Evolutionary conservation across 2,888 invertebrate genomes (phyloP), one percentile per base, ranked within the genome.

Genomic region (Ischnura elegans): DNA sequence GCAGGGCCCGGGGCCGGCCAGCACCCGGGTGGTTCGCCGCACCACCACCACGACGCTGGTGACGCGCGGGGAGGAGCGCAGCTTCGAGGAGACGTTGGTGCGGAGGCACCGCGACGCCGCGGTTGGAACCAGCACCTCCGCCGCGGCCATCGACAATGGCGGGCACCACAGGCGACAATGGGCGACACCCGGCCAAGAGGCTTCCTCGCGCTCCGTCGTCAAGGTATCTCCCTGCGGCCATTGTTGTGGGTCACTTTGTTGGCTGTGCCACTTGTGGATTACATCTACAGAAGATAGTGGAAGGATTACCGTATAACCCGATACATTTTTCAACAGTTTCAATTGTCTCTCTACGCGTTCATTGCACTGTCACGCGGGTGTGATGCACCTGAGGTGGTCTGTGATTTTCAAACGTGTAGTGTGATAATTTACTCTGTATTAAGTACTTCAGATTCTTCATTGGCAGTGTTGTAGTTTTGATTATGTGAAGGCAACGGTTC

Each of bases 21-120:
- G 98, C 46, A 98, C 98, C 86, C 97, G 98, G 95, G 98, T 98
- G 94, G 97, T 98, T 93, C 97, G 98, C 94, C 98, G 98, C 96
- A 98, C 99, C 95, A 96, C 96, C 21, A 93, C 93, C 51, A 90
- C 90, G 61, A 99, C 98, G 61, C 98, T 98, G 2, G 96, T 99
- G 95, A 98, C 98, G 94, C 97, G 98, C 29, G 98, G 98, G 84
- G 98, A 98, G 95, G 98, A 98, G 96, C 97, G 97, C 95, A 97
- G 97, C 94, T 97, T 97, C 47, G 96, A 97, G 66, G 98, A 98
- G 95, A 97, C 98, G 93, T 87, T 95, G 94, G 95, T 94, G 90
- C 46, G 51, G 29, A 36, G 93, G 36, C 55, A 93, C 66, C 87
- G 87, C 76, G 87, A 93, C 87, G 93, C 66, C 36, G 66, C 87